A percentile compares a stretch with the other conserved stretches of the same genome.
Evolutionary conservation across 92 coral and sea anemone genomes (phyloP).

Genomic region (Blastomussa wellsi): DNA sequence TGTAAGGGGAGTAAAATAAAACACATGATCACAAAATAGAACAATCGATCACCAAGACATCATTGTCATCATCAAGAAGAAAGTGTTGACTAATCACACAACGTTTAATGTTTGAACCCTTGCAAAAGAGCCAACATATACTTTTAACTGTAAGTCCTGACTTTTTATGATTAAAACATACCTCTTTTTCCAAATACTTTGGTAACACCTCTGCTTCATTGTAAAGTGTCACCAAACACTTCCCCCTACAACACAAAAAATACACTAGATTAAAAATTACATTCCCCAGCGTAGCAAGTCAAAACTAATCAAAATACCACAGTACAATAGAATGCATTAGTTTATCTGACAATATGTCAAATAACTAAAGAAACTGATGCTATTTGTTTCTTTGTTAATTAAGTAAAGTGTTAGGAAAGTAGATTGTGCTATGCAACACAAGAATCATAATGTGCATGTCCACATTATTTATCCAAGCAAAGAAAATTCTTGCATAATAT

Average conservation of each 20-base stretch:
- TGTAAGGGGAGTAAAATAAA: constrained; percentile 15
- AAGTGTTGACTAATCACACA: neutral
- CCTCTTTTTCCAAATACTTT: constrained; percentile 95
- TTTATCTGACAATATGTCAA: neutral
- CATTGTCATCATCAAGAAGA: neutral
- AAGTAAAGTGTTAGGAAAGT: too few relatives aligned
- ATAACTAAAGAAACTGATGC: neutral
- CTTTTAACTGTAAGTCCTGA: neutral
- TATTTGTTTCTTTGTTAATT: too few relatives aligned
- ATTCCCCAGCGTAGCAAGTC: neutral
- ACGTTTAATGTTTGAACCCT: neutral
- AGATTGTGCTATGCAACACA: neutral
- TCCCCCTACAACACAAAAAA: constrained; percentile 70
- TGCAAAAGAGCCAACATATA: neutral
- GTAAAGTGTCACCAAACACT: constrained; percentile 93
- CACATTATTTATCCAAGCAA: neutral
- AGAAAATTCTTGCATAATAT: neutral
- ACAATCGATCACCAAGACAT: neutral
- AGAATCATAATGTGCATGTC: neutral
- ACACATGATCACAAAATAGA: neutral
- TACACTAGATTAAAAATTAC: neutral
- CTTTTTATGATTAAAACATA: constrained; percentile 1
- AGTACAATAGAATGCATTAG: neutral
- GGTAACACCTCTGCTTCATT: constrained; percentile 94
- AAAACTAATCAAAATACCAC: neutral